Conservation (phyloP, 2,888 invertebrate species). For the Hypena proboscidalis region DNA sequence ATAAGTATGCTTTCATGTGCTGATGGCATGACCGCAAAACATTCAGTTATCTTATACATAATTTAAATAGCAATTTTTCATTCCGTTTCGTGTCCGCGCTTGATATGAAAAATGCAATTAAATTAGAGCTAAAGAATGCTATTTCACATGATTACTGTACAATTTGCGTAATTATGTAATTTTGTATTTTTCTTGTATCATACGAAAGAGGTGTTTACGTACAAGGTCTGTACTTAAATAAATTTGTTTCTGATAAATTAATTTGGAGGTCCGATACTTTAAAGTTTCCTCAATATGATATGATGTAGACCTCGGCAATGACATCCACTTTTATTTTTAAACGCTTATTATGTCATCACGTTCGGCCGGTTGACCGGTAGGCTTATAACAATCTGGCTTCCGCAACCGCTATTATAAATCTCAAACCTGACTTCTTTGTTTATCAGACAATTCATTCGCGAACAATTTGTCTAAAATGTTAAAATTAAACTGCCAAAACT, state of each 20-base stretch:
- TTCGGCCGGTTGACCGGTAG: conserved; percentile 22
- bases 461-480: conserved; percentile 4
- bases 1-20: conserved; percentile 18
- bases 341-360: conserved; percentile 29
- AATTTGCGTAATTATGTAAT: conserved; percentile 11
- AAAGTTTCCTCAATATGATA: not conserved
- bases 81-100: conserved; percentile 24
- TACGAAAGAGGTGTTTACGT: no score
- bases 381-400: conserved; percentile 32
- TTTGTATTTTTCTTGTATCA: no score
- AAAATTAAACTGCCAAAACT: conserved; percentile 2
- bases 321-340: not conserved
- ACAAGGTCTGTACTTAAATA: no score
- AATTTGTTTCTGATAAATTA: no score
- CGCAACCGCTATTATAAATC: conserved; percentile 33
- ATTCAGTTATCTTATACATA: conserved; percentile 35
- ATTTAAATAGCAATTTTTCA: conserved; percentile 25
- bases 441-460: not conserved
- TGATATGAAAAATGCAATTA: conserved; percentile 28
- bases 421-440: conserved; percentile 25
- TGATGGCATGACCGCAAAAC: conserved; percentile 39
- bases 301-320: not conserved
- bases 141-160: conserved; percentile 13
- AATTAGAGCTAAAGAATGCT: conserved; percentile 12
- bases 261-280: not conserved